Percentiles rank a stretch among this genome's conserved stretches.
Evolutionary conservation across 1,140 invertebrate species (phyloP).

Genomic region (Drosophila seguyi): DNA sequence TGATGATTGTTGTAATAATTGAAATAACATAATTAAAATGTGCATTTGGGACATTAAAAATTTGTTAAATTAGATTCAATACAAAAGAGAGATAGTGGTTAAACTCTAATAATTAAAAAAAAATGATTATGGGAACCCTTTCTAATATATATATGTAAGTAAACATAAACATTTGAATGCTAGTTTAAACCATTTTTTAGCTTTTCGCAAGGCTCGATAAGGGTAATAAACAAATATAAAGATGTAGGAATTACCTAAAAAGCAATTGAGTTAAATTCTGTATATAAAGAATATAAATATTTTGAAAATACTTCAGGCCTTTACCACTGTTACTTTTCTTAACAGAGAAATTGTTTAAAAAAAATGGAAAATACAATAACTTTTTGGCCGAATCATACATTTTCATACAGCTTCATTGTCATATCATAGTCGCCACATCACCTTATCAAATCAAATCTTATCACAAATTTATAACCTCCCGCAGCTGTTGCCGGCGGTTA

Average conservation of each 20-base stretch:
- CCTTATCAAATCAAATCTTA: not conserved
- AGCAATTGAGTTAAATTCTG: no score
- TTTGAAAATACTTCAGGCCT: not conserved
- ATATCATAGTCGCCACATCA: not conserved
- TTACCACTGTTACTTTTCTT: not conserved
- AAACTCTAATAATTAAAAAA: not conserved
- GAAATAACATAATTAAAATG: no score
- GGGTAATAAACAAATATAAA: no score
- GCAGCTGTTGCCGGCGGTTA: constrained; percentile 61
- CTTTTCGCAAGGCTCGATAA: no score
- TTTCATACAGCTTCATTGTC: not conserved
- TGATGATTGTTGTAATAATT: not conserved
- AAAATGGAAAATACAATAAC: not conserved
- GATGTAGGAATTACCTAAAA: no score
- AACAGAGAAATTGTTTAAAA: not conserved
- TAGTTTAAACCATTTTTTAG: no score
- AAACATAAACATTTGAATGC: no score
- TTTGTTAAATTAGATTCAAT: not conserved
- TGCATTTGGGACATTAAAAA: fast-evolving
- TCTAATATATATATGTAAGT: no score
- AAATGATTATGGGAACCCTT: no score
- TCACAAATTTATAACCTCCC: constrained; percentile 17
- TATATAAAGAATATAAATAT: not conserved
- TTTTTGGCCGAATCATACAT: not conserved
- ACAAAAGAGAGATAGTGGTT: not conserved